Conservation (phyloP, 2,113 vertebrate genomes). For the Clarias gariepinus region DNA sequence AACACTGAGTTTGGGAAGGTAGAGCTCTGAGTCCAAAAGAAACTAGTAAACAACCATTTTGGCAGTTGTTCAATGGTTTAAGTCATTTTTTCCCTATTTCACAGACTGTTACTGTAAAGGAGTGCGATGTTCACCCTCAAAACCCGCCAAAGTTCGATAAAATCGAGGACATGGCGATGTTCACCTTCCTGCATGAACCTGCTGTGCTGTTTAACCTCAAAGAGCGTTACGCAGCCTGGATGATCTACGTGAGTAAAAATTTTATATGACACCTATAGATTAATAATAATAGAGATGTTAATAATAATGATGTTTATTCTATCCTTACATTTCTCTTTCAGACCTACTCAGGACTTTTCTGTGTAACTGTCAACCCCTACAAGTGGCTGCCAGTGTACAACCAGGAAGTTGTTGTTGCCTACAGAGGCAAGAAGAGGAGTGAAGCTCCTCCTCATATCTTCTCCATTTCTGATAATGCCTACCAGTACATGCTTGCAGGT, state of each 20-base stretch:
- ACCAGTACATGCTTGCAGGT: constrained; percentile 90
- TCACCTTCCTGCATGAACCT: constrained; percentile 80
- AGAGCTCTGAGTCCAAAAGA: neutral
- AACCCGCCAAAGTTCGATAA: constrained; percentile 83
- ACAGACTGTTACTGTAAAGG: constrained; percentile 76
- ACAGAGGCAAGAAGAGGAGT: constrained; percentile 89
- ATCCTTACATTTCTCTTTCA: constrained; percentile 43
- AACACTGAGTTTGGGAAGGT: constrained; percentile 79
- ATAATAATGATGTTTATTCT: neutral
- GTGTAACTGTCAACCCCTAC: constrained; percentile 88
- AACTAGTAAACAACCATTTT: neutral
- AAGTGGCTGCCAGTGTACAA: constrained; percentile 90
- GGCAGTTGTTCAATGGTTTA: neutral
- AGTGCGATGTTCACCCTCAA: constrained; percentile 77
- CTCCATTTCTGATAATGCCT: constrained; percentile 90
- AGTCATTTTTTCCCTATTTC: neutral
- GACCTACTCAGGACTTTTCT: constrained; percentile 77
- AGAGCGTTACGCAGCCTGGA: constrained; percentile 81
- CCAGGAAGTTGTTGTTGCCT: constrained; percentile 82
- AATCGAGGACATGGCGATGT: constrained; percentile 84
- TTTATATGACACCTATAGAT: neutral
- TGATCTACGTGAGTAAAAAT: constrained; percentile 76
- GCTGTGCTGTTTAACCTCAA: constrained; percentile 83
- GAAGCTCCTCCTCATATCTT: too few relatives aligned
- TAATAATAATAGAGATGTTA: neutral